Base-by-base conservation (phyloP, 2,797 vertebrate species). In the Vireo griseus region DNA sequence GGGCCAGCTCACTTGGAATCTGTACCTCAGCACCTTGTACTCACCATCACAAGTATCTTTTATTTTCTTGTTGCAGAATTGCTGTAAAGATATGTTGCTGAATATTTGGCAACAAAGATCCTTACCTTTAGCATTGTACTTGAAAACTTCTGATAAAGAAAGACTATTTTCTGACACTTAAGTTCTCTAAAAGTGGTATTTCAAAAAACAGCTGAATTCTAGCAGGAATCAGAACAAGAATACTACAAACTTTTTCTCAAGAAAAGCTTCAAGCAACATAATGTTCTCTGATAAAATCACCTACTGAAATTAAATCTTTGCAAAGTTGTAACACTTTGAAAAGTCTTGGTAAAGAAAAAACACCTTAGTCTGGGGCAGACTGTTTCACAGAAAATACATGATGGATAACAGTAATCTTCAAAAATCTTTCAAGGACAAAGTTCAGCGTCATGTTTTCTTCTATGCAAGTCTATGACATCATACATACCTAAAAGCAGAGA, bases 351-450 rank as follows among this genome's bases (percentile, higher is more conserved):
- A 61, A 83, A 81, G 52, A 52, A 17, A 88, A 81, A 95, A 51
- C n/a, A 35, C 13, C 31, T 58, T 20, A 45, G n/a, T 68, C 35
- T 39, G 63, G 47, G 24, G 29, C 48, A 93, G 65, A 71, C 10
- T 2, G 4, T 45, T 92, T 74, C 75, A 85, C 71, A 74, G 48
- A 89, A 94, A 28, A 75, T 16, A 61, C 9, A 14, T 29, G 59
- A 63, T 3, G 6, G 57, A 45, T 59, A 96, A 55, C 8, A 80
- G 26, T 42, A 44, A 55, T 59, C 72, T 88, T 76, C 57, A 84
- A 86, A 94, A 86, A 37, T 61, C 57, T 75, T 80, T 73, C 29
- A 74, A 91, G 76, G 90, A 90, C 89, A 90, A 95, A 91, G 89
- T 92, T 94, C 85, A 91, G 45, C 14, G 59, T 37, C 0, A 0